phyloP scores from a whole-genome alignment of 1,140 invertebrate genomes.

The Linepithema humile region DNA sequence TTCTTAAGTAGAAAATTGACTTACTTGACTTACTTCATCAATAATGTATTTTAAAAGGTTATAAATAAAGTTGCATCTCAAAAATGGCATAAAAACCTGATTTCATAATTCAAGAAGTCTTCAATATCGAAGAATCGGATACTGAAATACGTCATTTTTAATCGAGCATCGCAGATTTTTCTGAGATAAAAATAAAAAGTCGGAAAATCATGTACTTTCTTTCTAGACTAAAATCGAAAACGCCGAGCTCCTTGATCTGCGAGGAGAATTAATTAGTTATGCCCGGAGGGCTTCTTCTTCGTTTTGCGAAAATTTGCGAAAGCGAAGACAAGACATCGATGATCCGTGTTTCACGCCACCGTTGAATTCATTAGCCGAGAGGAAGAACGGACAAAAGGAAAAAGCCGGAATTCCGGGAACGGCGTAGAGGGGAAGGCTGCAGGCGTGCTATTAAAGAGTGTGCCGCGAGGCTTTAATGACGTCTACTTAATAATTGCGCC shows the following conservation, averaged over 20 bases:
- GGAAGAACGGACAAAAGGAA: not conserved
- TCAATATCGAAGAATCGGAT: too few species aligned
- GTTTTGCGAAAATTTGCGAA: constrained; percentile 1
- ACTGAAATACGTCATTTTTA: too few species aligned
- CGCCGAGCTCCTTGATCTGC: too few species aligned
- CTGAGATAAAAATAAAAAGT: not conserved
- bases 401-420: not conserved
- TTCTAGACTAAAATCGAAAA: not conserved
- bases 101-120: too few species aligned
- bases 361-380: constrained; percentile 34
- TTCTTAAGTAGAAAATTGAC: too few species aligned
- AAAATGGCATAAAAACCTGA: too few species aligned
- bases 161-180: too few species aligned
- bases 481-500: constrained; percentile 23
- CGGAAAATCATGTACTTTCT: not conserved
- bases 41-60: too few species aligned
- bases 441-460: constrained; percentile 14
- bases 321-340: not conserved
- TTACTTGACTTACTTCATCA: too few species aligned
- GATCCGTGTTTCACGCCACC: constrained; percentile 19
- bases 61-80: too few species aligned
- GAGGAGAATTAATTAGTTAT: constrained; percentile 9
- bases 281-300: not conserved
- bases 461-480: constrained; percentile 17
- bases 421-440: not conserved